Evolutionary conservation across 2,797 vertebrate genomes (phyloP), one percentile per base, ranked within the genome.

Genomic region (Falco columbarius): DNA sequence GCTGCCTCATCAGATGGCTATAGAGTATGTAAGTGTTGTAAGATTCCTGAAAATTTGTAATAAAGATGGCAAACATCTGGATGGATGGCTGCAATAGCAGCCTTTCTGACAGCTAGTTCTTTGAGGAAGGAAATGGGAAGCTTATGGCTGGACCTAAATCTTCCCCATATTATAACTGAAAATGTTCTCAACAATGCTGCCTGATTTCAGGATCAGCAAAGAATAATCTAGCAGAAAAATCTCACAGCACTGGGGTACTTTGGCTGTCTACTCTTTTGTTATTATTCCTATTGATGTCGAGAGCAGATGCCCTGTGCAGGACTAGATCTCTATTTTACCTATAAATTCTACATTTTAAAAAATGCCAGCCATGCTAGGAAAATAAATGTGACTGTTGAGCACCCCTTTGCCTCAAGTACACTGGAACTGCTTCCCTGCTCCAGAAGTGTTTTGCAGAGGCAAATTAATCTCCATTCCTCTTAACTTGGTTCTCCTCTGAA

Each of bases 61-160:
- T 83, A 73, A 93, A 93, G 88, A 88, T 79, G 79, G 72, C 76
- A 90, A 76, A 91, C 51, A 86, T 81, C 85, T 94, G 93, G 79
- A 63, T 77, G n/a, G 40, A 74, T 94, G 62, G 61, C 70, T 93
- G 71, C 72, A 92, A 74, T 24, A 89, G 68, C 81, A 92, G n/a
- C n/a, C 52, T 92, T 32, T 93, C 63, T 44, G 61, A 70, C 38
- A 58, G 67, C 63, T 63, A 59, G 47, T n/a, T 84, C 75, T 91
- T 77, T 65, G 68, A 88, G 75, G 61, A 81, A 79, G 51, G 59
- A 92, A 91, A 92, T 21, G 14, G 34, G 30, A 87, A 77, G 61
- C 85, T 93, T 74, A 59, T 32, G 32, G 49, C 68, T 70, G 44
- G 46, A 74, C 9, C 38, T 68, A 65, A 91, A 88, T 81, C 63